A percentile compares a stretch with the other conserved stretches of the same genome.
phyloP scores from a whole-genome alignment of 2,888 invertebrate species.

The Diaprepes abbreviatus region DNA sequence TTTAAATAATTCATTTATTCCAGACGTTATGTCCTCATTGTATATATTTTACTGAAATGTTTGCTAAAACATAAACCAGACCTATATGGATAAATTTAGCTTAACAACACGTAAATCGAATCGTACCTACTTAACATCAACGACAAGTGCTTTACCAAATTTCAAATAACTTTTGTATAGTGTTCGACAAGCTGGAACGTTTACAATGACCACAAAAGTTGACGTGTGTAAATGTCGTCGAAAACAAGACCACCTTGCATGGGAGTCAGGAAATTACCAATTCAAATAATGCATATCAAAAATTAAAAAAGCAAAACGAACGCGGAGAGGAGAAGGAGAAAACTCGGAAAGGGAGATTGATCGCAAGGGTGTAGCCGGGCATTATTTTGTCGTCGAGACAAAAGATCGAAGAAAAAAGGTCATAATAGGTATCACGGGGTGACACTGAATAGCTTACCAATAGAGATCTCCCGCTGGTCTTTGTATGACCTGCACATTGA shows the following conservation, averaged over 20 bases:
- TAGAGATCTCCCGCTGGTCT: conserved; percentile 62
- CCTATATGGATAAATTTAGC: no score
- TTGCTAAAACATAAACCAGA: no score
- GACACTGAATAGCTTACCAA: conserved; percentile 60
- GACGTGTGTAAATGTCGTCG: conserved; percentile 55
- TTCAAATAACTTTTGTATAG: not conserved
- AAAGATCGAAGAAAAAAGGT: conserved; percentile 59
- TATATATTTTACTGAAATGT: no score
- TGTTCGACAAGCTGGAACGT: conserved; percentile 3
- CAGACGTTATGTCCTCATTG: no score
- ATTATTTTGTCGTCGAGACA: conserved; percentile 30
- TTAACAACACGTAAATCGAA: no score
- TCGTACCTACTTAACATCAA: not conserved
- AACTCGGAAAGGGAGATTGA: conserved; percentile 41
- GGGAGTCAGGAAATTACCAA: conserved; percentile 58
- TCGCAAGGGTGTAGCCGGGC: conserved; percentile 38
- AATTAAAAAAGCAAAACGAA: conserved; percentile 42
- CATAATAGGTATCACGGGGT: conserved; percentile 65
- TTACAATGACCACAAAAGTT: conserved; percentile 22
- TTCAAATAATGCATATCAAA: conserved; percentile 42
- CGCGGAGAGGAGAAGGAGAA: conserved; percentile 12
- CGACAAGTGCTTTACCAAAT: conserved; percentile 10
- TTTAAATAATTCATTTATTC: no score
- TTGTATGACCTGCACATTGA: conserved; percentile 64
- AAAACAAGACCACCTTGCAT: conserved; percentile 63